Evolutionary conservation across 2,113 vertebrate genomes (phyloP).

Genomic region (Menura novaehollandiae): DNA sequence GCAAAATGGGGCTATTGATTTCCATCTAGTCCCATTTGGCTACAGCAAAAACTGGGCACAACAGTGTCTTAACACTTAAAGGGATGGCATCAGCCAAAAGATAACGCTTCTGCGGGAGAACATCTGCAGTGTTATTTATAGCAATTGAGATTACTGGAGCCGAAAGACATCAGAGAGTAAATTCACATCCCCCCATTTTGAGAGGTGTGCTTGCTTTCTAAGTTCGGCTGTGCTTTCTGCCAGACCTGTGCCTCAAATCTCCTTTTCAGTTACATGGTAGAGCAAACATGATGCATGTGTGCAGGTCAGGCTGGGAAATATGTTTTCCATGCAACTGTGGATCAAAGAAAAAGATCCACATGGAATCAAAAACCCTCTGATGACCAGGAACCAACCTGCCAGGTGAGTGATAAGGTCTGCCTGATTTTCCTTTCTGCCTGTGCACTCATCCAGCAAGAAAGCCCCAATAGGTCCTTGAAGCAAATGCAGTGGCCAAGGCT

Average conservation of each 20-base stretch:
- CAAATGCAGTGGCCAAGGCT: rapidly evolving
- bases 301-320: not conserved
- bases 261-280: not conserved
- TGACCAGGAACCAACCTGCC: not conserved
- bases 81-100: not conserved
- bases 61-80: not conserved
- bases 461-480: not conserved
- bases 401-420: not conserved
- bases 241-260: not conserved
- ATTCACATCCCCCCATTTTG: not conserved
- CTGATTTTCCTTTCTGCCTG: not conserved
- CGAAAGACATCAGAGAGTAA: not conserved
- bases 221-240: not conserved
- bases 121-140: not conserved
- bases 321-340: not conserved
- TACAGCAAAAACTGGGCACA: conserved; percentile 10
- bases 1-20: conserved; percentile 53
- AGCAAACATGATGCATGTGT: rapidly evolving
- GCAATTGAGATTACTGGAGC: not conserved
- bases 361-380: not conserved
- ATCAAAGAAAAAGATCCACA: not conserved
- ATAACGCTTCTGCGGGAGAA: not conserved
- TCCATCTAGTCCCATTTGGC: conserved; percentile 25
- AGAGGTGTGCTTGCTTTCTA: not conserved
- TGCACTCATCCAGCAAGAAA: not conserved